A percentile compares a stretch with the other conserved stretches of the same genome.
Evolutionary conservation across 2,888 invertebrate species (phyloP).

Genomic region (Euplagia quadripunctaria): DNA sequence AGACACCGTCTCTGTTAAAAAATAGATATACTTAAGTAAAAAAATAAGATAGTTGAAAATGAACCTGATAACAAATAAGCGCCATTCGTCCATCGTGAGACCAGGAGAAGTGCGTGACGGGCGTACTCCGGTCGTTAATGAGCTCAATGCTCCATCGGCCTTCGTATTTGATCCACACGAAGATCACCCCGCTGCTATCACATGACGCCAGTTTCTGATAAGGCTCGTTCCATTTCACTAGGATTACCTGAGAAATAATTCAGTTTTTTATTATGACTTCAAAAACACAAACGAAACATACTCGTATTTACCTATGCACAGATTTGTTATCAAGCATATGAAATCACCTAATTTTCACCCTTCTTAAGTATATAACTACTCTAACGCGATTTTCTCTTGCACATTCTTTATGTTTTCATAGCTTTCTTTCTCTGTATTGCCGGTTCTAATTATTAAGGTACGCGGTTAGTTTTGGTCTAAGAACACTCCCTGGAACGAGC

Average conservation of each 20-base stretch:
- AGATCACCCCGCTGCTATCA: slow-evolving; percentile 98
- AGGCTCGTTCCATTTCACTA: slow-evolving; percentile 99
- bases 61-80: slow-evolving; percentile 97
- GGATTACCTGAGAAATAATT: slow-evolving; percentile 90
- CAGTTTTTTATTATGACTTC: background rate
- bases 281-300: background rate
- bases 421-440: no score
- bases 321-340: no score
- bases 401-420: no score
- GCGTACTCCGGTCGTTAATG: slow-evolving; percentile 98
- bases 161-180: slow-evolving; percentile 99
- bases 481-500: no score
- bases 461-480: no score
- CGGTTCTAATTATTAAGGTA: no score
- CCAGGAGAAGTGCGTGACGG: slow-evolving; percentile 99
- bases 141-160: slow-evolving; percentile 99
- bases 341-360: no score
- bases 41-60: slow-evolving; percentile 13
- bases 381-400: no score
- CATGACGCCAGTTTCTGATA: slow-evolving; percentile 99
- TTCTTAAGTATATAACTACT: no score
- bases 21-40: no score
- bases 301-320: no score
- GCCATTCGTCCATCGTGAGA: slow-evolving; percentile 99
- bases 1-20: background rate